phyloP scores from a whole-genome alignment of 2,113 vertebrate species.

The Clinocottus analis region DNA sequence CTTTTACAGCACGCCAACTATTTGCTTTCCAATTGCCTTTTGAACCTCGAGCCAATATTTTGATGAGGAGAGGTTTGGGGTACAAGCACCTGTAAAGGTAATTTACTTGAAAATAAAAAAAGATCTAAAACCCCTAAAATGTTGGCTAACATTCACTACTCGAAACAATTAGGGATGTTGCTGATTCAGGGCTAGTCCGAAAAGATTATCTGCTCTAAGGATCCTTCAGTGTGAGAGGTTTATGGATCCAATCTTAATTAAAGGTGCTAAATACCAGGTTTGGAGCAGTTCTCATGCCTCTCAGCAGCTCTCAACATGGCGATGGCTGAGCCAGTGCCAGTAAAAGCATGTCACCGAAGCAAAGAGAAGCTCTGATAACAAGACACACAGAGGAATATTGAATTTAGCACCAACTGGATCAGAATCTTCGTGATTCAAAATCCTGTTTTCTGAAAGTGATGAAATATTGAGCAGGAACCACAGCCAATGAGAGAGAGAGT shows the following conservation, averaged over 20 bases:
- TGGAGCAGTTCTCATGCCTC: background rate
- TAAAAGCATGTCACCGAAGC: background rate
- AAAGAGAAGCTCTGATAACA: background rate
- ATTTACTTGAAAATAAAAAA: conserved; percentile 23
- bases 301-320: background rate
- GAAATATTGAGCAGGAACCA: background rate
- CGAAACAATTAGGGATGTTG: background rate
- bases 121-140: background rate
- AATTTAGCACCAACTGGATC: background rate
- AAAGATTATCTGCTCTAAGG: background rate
- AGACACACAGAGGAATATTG: background rate
- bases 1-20: conserved; percentile 65
- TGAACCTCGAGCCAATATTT: conserved; percentile 51
- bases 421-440: background rate
- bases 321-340: background rate
- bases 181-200: background rate
- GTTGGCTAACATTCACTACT: background rate
- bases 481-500: background rate
- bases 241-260: background rate
- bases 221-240: background rate
- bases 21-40: conserved; percentile 57
- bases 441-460: too few relatives aligned
- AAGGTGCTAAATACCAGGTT: background rate
- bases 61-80: conserved; percentile 26
- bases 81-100: conserved; percentile 34